Percentiles rank a stretch among this genome's conserved stretches.
Evolutionary conservation across 1,140 invertebrate genomes (phyloP).

Genomic region (Neodiprion pinetum): DNA sequence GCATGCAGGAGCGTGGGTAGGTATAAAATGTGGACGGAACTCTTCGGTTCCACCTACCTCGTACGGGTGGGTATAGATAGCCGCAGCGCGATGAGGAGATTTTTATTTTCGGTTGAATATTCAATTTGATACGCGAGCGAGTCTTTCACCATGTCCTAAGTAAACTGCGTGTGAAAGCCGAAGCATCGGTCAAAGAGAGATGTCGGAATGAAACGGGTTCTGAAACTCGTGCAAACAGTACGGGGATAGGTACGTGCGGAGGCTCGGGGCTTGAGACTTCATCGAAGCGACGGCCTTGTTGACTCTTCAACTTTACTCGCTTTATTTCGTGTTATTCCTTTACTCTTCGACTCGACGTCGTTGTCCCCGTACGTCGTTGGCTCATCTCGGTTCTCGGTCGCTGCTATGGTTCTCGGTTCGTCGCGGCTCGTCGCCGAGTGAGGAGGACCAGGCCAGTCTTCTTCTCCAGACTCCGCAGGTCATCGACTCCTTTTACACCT

Average conservation of each 20-base stretch:
- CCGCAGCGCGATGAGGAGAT: neutral
- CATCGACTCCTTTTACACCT: neutral
- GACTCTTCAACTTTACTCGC: conserved; percentile 55
- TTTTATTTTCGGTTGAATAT: conserved; percentile 39
- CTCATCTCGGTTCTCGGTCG: no score
- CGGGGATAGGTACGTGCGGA: conserved; percentile 19
- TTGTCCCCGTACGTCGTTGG: conserved; percentile 3
- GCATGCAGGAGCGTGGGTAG: no score
- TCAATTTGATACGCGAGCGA: conserved; percentile 42
- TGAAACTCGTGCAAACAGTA: conserved; percentile 52
- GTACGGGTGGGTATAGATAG: conserved; percentile 8
- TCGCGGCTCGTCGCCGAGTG: neutral
- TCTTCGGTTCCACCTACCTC: conserved; percentile 12
- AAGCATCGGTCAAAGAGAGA: conserved; percentile 21
- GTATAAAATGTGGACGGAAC: no score
- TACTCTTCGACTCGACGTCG: conserved; percentile 11
- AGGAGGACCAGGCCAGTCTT: neutral
- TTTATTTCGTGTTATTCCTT: conserved; percentile 10
- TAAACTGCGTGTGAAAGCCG: conserved; percentile 20
- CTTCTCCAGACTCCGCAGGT: neutral
- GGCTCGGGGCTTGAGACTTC: neutral
- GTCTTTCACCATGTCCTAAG: conserved; percentile 11
- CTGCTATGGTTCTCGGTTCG: neutral
- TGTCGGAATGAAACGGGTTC: conserved; percentile 48
- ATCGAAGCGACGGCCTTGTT: conserved; percentile 43